A percentile compares a stretch with the other conserved stretches of the same genome.
phyloP scores from a whole-genome alignment of 2,888 invertebrate genomes.

The Scrobipalpa costella region DNA sequence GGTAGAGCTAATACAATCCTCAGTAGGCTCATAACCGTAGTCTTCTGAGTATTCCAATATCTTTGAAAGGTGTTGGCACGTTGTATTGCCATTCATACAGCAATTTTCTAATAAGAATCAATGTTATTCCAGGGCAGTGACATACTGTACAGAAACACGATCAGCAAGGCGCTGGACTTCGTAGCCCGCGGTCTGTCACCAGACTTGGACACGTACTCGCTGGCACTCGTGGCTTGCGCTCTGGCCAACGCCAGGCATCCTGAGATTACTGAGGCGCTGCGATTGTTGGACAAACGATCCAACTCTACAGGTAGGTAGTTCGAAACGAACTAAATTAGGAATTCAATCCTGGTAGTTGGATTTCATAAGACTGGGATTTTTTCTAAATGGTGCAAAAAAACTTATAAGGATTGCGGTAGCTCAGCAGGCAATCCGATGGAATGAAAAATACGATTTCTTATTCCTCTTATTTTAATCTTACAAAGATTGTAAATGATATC shows the following conservation, averaged over 20 bases:
- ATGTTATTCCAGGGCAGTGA: conserved; percentile 57
- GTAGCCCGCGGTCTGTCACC: conserved; percentile 85
- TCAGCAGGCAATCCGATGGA: too few relatives aligned
- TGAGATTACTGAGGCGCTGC: conserved; percentile 82
- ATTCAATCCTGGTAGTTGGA: too few relatives aligned
- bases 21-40: not conserved
- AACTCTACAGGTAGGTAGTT: conserved; percentile 65
- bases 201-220: conserved; percentile 84
- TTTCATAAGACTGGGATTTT: too few relatives aligned
- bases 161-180: conserved; percentile 89
- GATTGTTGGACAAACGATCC: conserved; percentile 73
- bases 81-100: not conserved
- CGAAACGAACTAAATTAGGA: not conserved
- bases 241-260: conserved; percentile 88
- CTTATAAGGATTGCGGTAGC: too few relatives aligned
- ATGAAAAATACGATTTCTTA: too few relatives aligned
- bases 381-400: too few relatives aligned
- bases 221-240: conserved; percentile 89
- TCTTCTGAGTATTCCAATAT: not conserved
- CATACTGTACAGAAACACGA: conserved; percentile 81
- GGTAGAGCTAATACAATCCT: conserved; percentile 42
- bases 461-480: too few relatives aligned
- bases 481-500: not conserved
- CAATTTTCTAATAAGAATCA: not conserved
- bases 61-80: too few relatives aligned